phyloP scores from a whole-genome alignment of 2,888 invertebrate species.

The Clunio marinus region DNA sequence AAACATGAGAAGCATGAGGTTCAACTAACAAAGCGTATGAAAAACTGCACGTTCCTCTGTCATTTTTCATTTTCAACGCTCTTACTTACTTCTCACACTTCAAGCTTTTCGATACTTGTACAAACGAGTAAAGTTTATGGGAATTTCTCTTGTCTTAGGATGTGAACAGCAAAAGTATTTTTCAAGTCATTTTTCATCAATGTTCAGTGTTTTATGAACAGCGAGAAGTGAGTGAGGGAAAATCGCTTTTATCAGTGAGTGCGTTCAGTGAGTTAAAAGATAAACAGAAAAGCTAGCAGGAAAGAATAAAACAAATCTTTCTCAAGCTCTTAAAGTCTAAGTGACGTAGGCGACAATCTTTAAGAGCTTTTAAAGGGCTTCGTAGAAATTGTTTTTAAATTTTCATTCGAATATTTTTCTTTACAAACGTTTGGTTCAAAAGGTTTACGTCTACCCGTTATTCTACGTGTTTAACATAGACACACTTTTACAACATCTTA shows the following conservation, averaged over 20 bases:
- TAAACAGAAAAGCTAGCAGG: too few relatives aligned
- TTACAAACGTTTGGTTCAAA: too few relatives aligned
- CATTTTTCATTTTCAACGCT: constrained; percentile 15
- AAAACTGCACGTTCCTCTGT: constrained; percentile 25
- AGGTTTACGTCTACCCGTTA: too few relatives aligned
- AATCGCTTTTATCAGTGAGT: background rate
- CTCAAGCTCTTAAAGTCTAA: too few relatives aligned
- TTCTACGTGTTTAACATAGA: too few relatives aligned
- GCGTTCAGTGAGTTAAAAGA: background rate
- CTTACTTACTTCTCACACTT: background rate
- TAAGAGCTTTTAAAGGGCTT: too few relatives aligned
- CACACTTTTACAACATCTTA: too few relatives aligned
- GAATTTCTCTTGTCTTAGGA: background rate
- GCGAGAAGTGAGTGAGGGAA: background rate
- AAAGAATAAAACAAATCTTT: too few relatives aligned
- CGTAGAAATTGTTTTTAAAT: too few relatives aligned
- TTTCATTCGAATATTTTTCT: too few relatives aligned
- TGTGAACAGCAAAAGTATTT: constrained; percentile 17
- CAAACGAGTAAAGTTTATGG: constrained; percentile 7
- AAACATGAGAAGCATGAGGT: background rate
- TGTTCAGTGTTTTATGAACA: constrained; percentile 17
- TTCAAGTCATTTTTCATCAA: constrained; percentile 16
- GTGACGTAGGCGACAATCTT: too few relatives aligned
- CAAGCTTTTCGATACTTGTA: background rate
- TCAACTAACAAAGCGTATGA: constrained; percentile 11